Evolutionary conservation across 1,140 invertebrate genomes (phyloP), one percentile per base, ranked within the genome.

Genomic region (Apis dorsata): DNA sequence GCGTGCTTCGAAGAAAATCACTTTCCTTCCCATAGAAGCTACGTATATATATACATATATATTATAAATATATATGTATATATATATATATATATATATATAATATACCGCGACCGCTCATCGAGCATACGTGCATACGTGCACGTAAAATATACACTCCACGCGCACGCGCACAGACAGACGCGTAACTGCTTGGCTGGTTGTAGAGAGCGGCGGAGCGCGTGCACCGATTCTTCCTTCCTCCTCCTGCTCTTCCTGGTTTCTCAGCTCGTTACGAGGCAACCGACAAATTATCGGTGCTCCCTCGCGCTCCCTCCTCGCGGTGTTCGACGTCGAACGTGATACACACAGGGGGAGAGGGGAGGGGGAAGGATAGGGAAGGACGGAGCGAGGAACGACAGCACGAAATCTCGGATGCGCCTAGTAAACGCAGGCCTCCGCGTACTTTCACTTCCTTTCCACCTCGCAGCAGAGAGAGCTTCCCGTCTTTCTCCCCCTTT

Each of bases 361-460:
- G 34, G 34, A 34, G 34, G 34, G 34, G 34, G 34, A 60, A 74
- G 83, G 75, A 75, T 76, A 2, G 51, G 69, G 84, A 83, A 82
- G 78, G 78, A 79, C 84, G 73, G 82, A 68, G 77, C 85, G 86
- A 84, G 74, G 82, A 84, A 66, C 87, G 86, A 76, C 85, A 85
- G 85, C 88, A 88, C 89, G 80, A 91, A 92, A 92, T 93, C 90
- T 92, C 73, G 88, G 87, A 93, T 91, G 90, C 91, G 90, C 84
- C 84, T 81, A 84, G 90, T 84, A 88, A 44, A 89, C 81, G 77
- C 83, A 83, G 74, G 62, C 79, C 78, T 82, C 34, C 66, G 74
- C 71, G 90, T 92, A 94, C 93, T 94, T 94, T 94, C 93, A 94
- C 93, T 94, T 93, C 93, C 92, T 93, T 92, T 91, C 92, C 90